Evolutionary conservation across 2,113 vertebrate genomes (phyloP), one percentile per base, ranked within the genome.

Genomic region (Acinonyx jubatus): DNA sequence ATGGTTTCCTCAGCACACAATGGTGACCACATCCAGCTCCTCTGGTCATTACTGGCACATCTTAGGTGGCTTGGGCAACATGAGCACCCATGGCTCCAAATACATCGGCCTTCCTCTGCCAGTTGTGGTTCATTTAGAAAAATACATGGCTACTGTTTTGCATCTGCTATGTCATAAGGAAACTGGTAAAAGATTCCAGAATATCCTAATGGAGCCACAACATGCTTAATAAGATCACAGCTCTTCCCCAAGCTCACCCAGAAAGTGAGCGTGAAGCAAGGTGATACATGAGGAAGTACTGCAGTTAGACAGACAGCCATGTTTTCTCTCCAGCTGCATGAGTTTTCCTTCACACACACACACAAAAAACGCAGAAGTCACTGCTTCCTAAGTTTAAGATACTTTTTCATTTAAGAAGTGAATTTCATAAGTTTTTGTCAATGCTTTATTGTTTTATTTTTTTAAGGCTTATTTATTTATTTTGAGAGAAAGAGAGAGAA

Each of bases 271-370:
- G 15, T 52, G 68, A 78, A 21, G 4, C 57, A 55, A 57, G 50
- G 19, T 27, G 29, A 9, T 3, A 6, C 52, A 0, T 36, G 36
- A 61, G 10, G 27, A 81, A 3, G 27, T 33, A 18, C 55, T 63
- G 23, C 1, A 38, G 18, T 18, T 0, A 33, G 61, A 68, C 12
- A n/a, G 33, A 18, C 1, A 14, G 33, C 19, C 15, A 41, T 21
- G 41, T 29, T 83, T 57, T 45, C 41, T 52, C 52, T 68, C 10
- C 45, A 74, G 7, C 1, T 45, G 15, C 1, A 9, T 69, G 73
- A 12, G 38, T 11, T 31, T 69, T 63, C 27, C 8, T 27, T 15
- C 41, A n/a, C 45, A 41, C 38, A 41, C 6, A 41, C 5, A 41
- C 38, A 41, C 1, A 6, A 6, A 41, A 41, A 6, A 6, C 41